Conservation (phyloP, 2,113 vertebrate genomes). For the Crotalus horridus region DNA sequence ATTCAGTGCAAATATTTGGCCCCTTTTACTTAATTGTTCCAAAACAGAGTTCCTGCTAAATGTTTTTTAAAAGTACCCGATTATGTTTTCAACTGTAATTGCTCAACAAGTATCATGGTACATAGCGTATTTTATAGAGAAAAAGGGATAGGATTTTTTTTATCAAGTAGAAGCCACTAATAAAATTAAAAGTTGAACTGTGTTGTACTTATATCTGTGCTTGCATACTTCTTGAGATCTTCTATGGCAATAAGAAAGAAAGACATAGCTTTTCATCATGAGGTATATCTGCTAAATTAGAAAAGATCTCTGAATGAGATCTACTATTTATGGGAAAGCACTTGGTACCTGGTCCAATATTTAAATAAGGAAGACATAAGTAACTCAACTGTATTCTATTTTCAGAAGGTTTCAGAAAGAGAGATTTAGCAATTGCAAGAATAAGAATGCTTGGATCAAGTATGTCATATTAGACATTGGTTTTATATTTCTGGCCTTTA, state of each 20-base stretch:
- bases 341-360: not conserved
- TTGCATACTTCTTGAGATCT: not conserved
- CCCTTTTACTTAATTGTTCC: not conserved
- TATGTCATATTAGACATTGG: not conserved
- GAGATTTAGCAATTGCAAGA: not conserved
- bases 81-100: slow-evolving; percentile 13
- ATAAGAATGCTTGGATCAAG: not conserved
- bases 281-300: not conserved
- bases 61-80: not conserved
- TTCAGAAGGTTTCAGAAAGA: not conserved
- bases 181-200: not conserved
- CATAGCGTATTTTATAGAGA: not conserved
- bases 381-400: not conserved
- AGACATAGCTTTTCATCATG: not conserved
- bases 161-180: not conserved
- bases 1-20: slow-evolving; percentile 26
- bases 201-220: not conserved
- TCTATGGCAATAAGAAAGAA: not conserved
- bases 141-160: not conserved
- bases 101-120: slow-evolving; percentile 30
- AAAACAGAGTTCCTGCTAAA: not conserved
- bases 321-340: not conserved
- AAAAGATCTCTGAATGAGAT: not conserved
- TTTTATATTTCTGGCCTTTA: not conserved
- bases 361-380: not conserved